Evolutionary conservation across 1,140 invertebrate genomes (phyloP).

Genomic region (Teleopsis dalmanni): DNA sequence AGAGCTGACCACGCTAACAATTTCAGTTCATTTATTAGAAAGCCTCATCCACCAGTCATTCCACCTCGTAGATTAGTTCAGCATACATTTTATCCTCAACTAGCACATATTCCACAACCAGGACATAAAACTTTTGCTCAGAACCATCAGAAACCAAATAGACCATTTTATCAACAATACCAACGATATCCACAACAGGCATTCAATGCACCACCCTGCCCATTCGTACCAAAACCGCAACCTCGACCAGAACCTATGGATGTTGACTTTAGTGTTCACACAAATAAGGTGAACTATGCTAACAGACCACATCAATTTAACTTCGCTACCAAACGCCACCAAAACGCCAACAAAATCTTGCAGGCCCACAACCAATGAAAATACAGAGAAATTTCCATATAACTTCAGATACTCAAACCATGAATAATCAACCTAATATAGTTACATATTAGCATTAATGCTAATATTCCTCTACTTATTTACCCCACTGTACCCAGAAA

Average conservation of each 20-base stretch:
- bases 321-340: not conserved
- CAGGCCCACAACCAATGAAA: not conserved
- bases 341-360: not conserved
- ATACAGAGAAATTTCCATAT: constrained; percentile 3
- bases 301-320: constrained; percentile 11
- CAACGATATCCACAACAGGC: too few species aligned
- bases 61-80: not conserved
- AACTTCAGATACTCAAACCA: not conserved
- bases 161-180: not conserved
- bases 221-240: constrained; percentile 10
- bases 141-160: too few species aligned
- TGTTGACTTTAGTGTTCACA: constrained; percentile 9
- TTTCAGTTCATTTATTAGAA: not conserved
- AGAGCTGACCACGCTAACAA: not conserved
- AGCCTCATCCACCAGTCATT: not conserved
- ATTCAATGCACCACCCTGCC: constrained; percentile 4
- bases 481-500: too few species aligned
- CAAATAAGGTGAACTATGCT: constrained; percentile 14
- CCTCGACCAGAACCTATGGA: constrained; percentile 16
- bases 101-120: not conserved
- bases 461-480: too few species aligned
- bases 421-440: not conserved
- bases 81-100: constrained; percentile 1
- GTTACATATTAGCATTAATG: too few species aligned
- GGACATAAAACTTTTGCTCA: not conserved